Conservation (phyloP, 2,797 vertebrate species). For the Helicolenus hilgendorfi region DNA sequence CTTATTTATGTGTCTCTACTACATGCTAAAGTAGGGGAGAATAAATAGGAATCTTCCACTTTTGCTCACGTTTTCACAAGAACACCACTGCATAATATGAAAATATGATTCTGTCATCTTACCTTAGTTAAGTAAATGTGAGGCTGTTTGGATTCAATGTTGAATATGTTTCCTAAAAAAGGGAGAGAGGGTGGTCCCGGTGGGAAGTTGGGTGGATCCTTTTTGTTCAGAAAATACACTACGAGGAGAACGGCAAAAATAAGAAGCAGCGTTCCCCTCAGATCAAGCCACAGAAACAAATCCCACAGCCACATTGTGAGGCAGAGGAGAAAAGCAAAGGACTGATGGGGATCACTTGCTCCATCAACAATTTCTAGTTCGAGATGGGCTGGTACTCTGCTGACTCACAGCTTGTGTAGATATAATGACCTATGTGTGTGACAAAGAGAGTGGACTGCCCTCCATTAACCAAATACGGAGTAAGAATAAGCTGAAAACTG, state of each 20-base stretch:
- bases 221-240: slow-evolving; percentile 79
- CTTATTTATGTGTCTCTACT: not conserved
- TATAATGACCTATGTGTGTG: slow-evolving; percentile 11
- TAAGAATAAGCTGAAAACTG: not conserved
- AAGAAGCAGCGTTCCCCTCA: slow-evolving; percentile 71
- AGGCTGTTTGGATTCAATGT: slow-evolving; percentile 88
- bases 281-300: slow-evolving; percentile 64
- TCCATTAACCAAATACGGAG: not conserved
- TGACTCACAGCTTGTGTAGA: slow-evolving; percentile 47
- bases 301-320: slow-evolving; percentile 67
- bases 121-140: slow-evolving; percentile 92
- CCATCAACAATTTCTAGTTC: slow-evolving; percentile 16
- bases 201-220: slow-evolving; percentile 89
- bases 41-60: not conserved
- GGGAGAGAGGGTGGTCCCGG: slow-evolving; percentile 90
- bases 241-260: slow-evolving; percentile 75
- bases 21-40: not conserved
- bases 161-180: slow-evolving; percentile 90
- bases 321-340: slow-evolving; percentile 2
- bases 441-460: not conserved
- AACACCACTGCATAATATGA: not conserved
- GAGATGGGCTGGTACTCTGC: slow-evolving; percentile 37
- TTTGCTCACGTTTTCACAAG: not conserved
- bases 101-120: slow-evolving; percentile 55
- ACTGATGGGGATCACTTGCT: slow-evolving; percentile 8